Evolutionary conservation across 2,797 vertebrate species (phyloP), one percentile per base, ranked within the genome.

Genomic region (Sebastes trivittatus): DNA sequence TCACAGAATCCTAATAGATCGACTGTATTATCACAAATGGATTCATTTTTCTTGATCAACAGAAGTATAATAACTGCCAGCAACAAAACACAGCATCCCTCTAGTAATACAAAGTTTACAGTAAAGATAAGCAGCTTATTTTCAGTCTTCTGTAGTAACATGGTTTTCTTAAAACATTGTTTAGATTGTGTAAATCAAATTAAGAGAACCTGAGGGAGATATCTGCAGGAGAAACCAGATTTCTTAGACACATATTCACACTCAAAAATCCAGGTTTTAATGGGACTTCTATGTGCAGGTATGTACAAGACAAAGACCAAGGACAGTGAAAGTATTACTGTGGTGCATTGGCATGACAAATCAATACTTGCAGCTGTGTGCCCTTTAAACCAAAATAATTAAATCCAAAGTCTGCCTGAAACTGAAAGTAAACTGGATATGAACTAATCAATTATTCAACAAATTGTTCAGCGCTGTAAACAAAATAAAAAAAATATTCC

Each of bases 381-480:
- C 3, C 63, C 70, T 30, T 54, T 1, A 62, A 22, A 8, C 46
- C 42, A 27, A 63, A 70, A 5, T 18, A 11, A 27, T 27, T 11
- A 22, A 64, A 65, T 29, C 55, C n/a, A 78, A 78, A 78, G 54
- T 72, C 62, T 75, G 49, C 25, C 56, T 46, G 32, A 65, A 65
- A 64, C 30, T 16, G 18, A 65, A 42, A 32, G 18, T 29, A 23
- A 32, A 30, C 60, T 18, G n/a, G 14, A 29, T 22, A 36, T 25
- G 1, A 77, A 29, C 18, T 67, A 6, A 56, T 23, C 22, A 18
- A 60, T 36, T 63, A 23, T 38, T 63, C n/a, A 14, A 36, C 11
- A 23, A 23, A 38, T 36, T 5, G 20, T 1, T 29, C 49, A n/a
- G 62, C 1, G 11, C 2, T 52, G 20, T 27, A 49, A n/a, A 3